Evolutionary conservation across 2,888 invertebrate genomes (phyloP).

Genomic region (Campoplex nolae): DNA sequence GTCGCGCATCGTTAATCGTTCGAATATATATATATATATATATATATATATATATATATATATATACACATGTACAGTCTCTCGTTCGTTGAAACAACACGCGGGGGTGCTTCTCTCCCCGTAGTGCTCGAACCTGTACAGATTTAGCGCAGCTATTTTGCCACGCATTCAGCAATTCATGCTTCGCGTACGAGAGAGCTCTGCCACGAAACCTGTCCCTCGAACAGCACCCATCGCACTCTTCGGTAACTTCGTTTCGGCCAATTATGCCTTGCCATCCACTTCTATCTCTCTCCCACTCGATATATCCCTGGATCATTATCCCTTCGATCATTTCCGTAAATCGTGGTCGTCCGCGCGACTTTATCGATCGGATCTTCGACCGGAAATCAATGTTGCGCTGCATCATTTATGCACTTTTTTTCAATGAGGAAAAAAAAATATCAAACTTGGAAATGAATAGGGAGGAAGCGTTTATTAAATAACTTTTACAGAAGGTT

Average conservation of each 20-base stretch:
- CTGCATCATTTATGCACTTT: neutral
- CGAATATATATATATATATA: conserved; percentile 15
- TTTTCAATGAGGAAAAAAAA: neutral
- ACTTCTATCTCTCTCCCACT: conserved; percentile 9
- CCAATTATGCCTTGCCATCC: conserved; percentile 73
- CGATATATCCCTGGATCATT: conserved; percentile 72
- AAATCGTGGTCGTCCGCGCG: conserved; percentile 68
- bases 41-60: conserved; percentile 4
- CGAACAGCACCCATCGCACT: conserved; percentile 58
- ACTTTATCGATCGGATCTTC: conserved; percentile 53
- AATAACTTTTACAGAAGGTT: neutral
- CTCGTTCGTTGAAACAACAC: conserved; percentile 61
- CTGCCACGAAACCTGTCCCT: conserved; percentile 39
- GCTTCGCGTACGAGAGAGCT: conserved; percentile 48
- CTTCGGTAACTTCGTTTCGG: conserved; percentile 74
- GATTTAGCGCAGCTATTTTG: conserved; percentile 55
- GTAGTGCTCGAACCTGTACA: conserved; percentile 32
- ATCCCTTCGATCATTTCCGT: conserved; percentile 38
- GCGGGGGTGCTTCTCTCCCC: conserved; percentile 14
- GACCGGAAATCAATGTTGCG: neutral
- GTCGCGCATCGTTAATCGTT: conserved; percentile 46
- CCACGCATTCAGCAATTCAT: conserved; percentile 54
- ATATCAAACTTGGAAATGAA: neutral
- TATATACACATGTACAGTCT: conserved; percentile 4
- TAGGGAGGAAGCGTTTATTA: neutral